Evolutionary conservation across 2,113 vertebrate species (phyloP).

Genomic region (Probosciger aterrimus): DNA sequence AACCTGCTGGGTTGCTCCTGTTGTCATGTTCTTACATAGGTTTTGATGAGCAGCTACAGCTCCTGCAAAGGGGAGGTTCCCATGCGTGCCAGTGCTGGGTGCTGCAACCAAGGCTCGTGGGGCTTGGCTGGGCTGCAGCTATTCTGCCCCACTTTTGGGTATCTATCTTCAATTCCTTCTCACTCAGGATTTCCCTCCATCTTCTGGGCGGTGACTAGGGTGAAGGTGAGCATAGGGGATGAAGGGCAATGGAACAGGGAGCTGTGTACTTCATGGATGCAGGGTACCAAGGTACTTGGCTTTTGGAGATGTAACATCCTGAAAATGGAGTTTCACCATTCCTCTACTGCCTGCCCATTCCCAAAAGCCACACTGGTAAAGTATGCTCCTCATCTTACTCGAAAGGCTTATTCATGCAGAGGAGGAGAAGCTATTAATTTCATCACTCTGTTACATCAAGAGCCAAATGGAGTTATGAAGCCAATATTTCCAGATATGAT

Average conservation of each 20-base stretch:
- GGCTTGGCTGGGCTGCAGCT: neutral
- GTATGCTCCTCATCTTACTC: neutral
- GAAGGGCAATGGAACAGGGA: neutral
- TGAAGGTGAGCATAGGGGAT: neutral
- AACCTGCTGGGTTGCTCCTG: neutral
- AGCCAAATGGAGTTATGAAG: neutral
- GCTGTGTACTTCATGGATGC: neutral
- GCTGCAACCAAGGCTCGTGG: accelerated
- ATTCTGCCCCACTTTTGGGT: neutral
- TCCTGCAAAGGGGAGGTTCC: neutral
- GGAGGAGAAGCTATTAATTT: neutral
- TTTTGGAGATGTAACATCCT: neutral
- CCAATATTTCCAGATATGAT: neutral
- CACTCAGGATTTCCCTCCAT: neutral
- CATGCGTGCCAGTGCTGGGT: accelerated
- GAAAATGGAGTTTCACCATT: neutral
- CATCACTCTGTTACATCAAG: neutral
- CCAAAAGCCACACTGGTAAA: neutral
- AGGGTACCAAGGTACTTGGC: neutral
- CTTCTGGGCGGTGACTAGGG: neutral
- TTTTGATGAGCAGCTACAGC: neutral
- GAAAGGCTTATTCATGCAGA: neutral
- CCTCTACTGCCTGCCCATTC: neutral
- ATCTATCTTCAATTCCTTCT: neutral
- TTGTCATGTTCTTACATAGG: neutral